Conservation (phyloP, 2,888 invertebrate species). For the Caenorhabditis drosophilae region DNA sequence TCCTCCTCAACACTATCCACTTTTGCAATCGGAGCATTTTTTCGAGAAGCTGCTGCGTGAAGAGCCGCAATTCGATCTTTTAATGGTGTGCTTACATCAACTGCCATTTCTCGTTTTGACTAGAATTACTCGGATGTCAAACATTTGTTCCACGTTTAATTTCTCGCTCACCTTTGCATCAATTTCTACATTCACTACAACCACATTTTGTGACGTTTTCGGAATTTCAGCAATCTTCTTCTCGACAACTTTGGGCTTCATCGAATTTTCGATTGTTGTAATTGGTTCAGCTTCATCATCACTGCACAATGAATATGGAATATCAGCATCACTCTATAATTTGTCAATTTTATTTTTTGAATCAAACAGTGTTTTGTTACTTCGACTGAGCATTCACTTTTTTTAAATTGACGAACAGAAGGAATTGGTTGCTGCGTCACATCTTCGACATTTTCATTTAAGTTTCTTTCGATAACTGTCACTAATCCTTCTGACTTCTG, state of each 20-base stretch:
- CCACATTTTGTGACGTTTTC: conserved; percentile 10
- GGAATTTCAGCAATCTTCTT: not conserved
- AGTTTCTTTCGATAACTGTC: conserved; percentile 2
- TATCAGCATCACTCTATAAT: conserved; percentile 33
- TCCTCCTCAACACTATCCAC: conserved; percentile 14
- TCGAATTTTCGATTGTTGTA: conserved; percentile 34
- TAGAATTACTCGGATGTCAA: not conserved
- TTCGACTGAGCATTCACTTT: too few species aligned
- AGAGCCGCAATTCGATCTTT: conserved; percentile 32
- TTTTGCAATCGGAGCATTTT: conserved; percentile 14
- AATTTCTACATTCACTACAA: conserved; percentile 30
- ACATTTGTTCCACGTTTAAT: not conserved
- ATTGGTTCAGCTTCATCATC: conserved; percentile 40
- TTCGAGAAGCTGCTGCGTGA: conserved; percentile 1
- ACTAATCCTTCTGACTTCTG: conserved; percentile 7
- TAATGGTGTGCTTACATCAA: conserved; percentile 7
- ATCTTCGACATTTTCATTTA: not conserved
- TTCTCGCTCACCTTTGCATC: conserved; percentile 7
- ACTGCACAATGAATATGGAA: conserved; percentile 34
- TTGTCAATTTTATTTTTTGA: not conserved
- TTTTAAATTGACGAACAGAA: too few species aligned
- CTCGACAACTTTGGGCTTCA: conserved; percentile 3
- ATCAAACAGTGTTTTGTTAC: too few species aligned
- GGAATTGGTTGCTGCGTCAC: not conserved
- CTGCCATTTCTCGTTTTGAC: conserved; percentile 8